phyloP scores from a whole-genome alignment of 1,140 invertebrate species.

The Bradynema listronoti region DNA sequence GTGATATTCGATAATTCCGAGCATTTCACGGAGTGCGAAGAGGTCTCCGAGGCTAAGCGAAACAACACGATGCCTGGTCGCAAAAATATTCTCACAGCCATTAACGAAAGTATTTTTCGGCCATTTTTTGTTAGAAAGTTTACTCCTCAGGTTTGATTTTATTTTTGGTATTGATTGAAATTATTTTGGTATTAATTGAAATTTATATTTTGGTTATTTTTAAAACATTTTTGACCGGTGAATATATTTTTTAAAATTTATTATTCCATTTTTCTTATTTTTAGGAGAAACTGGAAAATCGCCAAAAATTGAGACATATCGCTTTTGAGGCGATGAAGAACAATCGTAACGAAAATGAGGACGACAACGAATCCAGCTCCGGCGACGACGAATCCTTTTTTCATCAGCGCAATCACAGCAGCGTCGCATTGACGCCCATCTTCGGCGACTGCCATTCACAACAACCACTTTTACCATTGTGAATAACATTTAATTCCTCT shows the following conservation, averaged over 20 bases:
- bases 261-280: no score
- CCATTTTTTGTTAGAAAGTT: slow-evolving; percentile 43
- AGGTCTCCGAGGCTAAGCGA: slow-evolving; percentile 14
- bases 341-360: slow-evolving; percentile 1
- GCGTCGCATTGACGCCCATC: no score
- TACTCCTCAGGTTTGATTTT: slow-evolving; percentile 30
- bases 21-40: slow-evolving; percentile 35
- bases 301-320: slow-evolving; percentile 37
- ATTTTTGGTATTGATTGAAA: no score
- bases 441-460: no score
- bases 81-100: slow-evolving; percentile 34
- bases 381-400: slow-evolving; percentile 19
- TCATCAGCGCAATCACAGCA: not conserved
- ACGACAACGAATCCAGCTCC: slow-evolving; percentile 10
- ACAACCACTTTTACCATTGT: no score
- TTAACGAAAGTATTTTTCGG: slow-evolving; percentile 35
- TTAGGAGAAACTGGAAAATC: slow-evolving; percentile 37
- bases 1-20: slow-evolving; percentile 36
- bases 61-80: slow-evolving; percentile 24
- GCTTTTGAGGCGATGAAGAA: slow-evolving; percentile 38
- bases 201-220: no score
- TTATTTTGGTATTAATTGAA: no score
- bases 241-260: no score
- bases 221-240: no score
- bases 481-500: no score